Evolutionary conservation across 2,888 invertebrate genomes (phyloP).

Genomic region (Hypsopygia costalis): DNA sequence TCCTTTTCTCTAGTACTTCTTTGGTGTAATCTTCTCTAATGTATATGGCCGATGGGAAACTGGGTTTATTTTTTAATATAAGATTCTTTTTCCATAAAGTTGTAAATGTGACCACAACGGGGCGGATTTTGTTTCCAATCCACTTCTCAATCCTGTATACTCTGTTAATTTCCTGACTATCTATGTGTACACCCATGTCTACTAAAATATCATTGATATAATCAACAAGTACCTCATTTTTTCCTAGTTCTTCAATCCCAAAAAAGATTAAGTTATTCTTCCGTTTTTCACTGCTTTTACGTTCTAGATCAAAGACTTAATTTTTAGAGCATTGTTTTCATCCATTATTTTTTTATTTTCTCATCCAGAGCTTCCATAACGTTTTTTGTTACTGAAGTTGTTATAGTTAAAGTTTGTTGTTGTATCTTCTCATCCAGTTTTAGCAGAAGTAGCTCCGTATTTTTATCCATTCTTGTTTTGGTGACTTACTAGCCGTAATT

Average conservation of each 20-base stretch:
- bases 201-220: constrained; percentile 1
- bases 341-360: constrained; percentile 1
- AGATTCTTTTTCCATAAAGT: no score
- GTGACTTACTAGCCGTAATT: no score
- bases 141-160: background rate
- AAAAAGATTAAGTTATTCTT: constrained; percentile 7
- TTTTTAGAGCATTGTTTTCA: constrained; percentile 3
- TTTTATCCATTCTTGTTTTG: no score
- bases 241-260: constrained; percentile 3
- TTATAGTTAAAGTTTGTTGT: constrained; percentile 1
- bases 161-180: constrained; percentile 4
- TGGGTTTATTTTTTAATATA: no score
- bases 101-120: no score
- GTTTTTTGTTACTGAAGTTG: constrained; percentile 2
- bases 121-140: no score
- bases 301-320: no score
- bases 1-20: no score
- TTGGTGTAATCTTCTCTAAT: no score
- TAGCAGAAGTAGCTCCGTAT: no score
- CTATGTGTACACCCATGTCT: constrained; percentile 5
- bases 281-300: constrained; percentile 1
- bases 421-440: constrained; percentile 5
- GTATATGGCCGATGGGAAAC: no score
- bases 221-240: constrained; percentile 1
- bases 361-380: constrained; percentile 6